Base-by-base conservation (phyloP, 2,797 vertebrate genomes). In the Apogon hyalosoma region DNA sequence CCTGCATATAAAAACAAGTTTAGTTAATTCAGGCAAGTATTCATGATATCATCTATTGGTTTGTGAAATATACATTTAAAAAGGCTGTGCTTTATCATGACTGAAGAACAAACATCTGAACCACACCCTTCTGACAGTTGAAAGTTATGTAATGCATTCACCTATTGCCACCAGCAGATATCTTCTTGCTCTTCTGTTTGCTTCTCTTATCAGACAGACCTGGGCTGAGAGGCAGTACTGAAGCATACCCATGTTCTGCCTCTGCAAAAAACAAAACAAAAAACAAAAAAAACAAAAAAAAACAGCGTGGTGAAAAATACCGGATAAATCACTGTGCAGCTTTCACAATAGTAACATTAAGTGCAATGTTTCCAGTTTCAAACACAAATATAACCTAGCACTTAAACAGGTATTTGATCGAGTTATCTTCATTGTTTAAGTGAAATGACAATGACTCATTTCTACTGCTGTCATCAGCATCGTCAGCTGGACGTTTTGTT, bases 181-280 rank as follows among this genome's bases (percentile, higher is more conserved):
- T 85, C 63, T 92, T 95, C 69, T 93, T 94, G 77, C 63, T 83
- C 75, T 93, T 95, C 55, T 90, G 92, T 75, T 93, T 94, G 84
- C 75, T 94, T 62, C 88, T 92, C 81, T 93, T 91, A 28, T 91
- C 90, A 7, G 90, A 83, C 0, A 80, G 74, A 16, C 76, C 86
- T 36, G 92, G 87, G 24, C 89, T 92, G 71, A 92, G 90, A 11
- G 94, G 96, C 56, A 87, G 90, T 13, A 94, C 78, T 3, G 96
- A 97, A 13, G 97, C 97, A 36, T 98, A 99, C 0, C 97, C 96
- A 59, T 98, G 97, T 78, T 99, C 97, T 3, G 96, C 96, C 79
- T 96, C 96, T 95, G 47, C 28, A 61, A 15, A 21, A 60, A 69
- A 76, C 40, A 66, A 73, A 31, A 46, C 9, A 54, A 33, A 1